These are phyloP conservation scores for Bujurquina vittata DNA, from an alignment of 2,113 vertebrate species.

Conservation along the genomic window DNA sequence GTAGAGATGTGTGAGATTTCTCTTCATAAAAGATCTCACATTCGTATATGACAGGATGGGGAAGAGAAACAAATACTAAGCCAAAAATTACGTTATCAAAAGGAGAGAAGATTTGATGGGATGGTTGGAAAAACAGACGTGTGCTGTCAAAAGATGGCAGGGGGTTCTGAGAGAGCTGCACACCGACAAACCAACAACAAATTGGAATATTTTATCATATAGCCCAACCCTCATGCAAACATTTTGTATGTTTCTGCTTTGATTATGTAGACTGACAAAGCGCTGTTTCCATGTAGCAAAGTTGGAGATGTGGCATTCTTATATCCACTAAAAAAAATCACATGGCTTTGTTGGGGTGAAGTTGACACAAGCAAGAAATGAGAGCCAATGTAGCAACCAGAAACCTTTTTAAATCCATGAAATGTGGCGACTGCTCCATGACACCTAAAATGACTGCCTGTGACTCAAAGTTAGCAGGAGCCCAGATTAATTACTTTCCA, in stretches of 20 bases:
- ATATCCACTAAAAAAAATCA: not conserved
- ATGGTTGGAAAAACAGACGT: not conserved
- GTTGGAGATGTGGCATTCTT: not conserved
- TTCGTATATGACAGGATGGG: slow-evolving; percentile 9
- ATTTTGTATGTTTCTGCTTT: not conserved
- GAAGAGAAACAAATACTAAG: slow-evolving; percentile 1
- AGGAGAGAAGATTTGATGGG: not conserved
- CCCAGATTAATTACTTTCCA: not conserved
- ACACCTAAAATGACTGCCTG: not conserved
- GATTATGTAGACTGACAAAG: not conserved
- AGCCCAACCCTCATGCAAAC: not conserved
- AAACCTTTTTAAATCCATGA: not conserved
- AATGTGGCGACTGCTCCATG: not conserved
- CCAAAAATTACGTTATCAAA: not conserved
- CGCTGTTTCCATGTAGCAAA: not conserved
- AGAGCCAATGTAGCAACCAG: not conserved
- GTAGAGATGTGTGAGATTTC: not conserved
- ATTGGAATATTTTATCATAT: not conserved
- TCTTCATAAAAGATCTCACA: not conserved
- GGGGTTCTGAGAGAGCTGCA: not conserved
- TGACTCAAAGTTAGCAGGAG: not conserved
- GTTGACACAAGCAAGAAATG: rapidly evolving
- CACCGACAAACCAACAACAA: not conserved
- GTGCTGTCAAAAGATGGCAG: not conserved
- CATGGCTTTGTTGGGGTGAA: not conserved